Percentiles rank a stretch among this genome's conserved stretches.
These are phyloP conservation scores for Heliconius sara DNA, from an alignment of 2,888 invertebrate genomes.

Conservation along the genomic window DNA sequence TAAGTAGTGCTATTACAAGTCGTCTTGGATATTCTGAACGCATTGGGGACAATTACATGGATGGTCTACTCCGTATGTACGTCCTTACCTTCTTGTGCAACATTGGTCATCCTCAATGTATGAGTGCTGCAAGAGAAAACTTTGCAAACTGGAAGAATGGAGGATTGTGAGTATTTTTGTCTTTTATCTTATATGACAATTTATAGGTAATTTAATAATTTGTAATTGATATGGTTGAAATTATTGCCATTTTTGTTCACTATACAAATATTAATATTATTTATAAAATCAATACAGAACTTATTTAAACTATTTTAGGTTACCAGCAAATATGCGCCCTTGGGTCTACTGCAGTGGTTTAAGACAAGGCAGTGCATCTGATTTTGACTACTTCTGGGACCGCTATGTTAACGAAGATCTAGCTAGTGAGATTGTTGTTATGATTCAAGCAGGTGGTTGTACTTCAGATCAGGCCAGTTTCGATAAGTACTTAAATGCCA, in stretches of 20 bases:
- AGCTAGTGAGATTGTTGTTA: conserved; percentile 86
- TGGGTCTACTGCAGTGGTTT: conserved; percentile 91
- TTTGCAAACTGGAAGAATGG: conserved; percentile 72
- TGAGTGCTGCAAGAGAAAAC: conserved; percentile 61
- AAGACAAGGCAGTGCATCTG: conserved; percentile 82
- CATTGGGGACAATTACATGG: conserved; percentile 75
- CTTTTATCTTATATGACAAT: not conserved
- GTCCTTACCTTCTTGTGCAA: conserved; percentile 84
- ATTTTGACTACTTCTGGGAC: conserved; percentile 88
- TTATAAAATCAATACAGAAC: not conserved
- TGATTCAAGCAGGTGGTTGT: conserved; percentile 88
- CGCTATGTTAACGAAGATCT: conserved; percentile 84
- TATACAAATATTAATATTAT: not conserved
- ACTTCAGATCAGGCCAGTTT: conserved; percentile 77
- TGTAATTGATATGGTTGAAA: not conserved
- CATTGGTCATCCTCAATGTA: conserved; percentile 71
- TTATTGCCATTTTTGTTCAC: not conserved
- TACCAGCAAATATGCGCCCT: conserved; percentile 80
- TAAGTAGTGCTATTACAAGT: conserved; percentile 75
- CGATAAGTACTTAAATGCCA: conserved; percentile 59
- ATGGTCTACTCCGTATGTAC: conserved; percentile 80
- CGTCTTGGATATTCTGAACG: conserved; percentile 80
- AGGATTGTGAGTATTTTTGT: conserved; percentile 62
- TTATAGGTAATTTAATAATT: not conserved
- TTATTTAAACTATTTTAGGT: conserved; percentile 10